Conservation (phyloP, 2,113 vertebrate species). For the Halichoeres trimaculatus region DNA sequence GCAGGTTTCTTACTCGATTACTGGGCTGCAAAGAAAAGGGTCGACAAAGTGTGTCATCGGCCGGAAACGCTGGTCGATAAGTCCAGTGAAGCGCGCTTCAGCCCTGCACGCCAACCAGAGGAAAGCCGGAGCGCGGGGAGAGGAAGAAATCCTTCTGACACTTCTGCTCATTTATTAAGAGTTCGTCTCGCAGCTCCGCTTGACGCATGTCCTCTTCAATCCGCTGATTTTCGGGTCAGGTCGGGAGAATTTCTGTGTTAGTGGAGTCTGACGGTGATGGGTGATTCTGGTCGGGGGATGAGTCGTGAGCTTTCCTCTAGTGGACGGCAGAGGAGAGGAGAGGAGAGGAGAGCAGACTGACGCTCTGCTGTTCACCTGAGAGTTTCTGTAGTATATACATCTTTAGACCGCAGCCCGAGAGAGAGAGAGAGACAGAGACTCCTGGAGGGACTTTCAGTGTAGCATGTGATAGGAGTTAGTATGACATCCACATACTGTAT, state of each 20-base stretch:
- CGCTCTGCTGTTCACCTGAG: slow-evolving; percentile 50
- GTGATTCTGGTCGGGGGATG: slow-evolving; percentile 28
- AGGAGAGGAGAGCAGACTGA: slow-evolving; percentile 27
- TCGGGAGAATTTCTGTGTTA: neutral
- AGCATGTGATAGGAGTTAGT: neutral
- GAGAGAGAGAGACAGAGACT: slow-evolving; percentile 7
- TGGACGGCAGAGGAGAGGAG: slow-evolving; percentile 2
- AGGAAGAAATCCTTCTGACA: slow-evolving; percentile 43
- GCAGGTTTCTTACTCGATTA: slow-evolving; percentile 17
- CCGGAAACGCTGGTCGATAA: slow-evolving; percentile 17
- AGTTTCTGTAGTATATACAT: slow-evolving; percentile 38
- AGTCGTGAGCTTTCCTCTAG: slow-evolving; percentile 60
- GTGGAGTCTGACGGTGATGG: slow-evolving; percentile 8
- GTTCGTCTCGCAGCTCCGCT: slow-evolving; percentile 21
- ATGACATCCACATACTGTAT: neutral
- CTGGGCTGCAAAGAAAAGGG: slow-evolving; percentile 19
- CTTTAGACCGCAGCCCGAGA: slow-evolving; percentile 14
- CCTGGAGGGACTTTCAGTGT: neutral
- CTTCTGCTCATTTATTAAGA: slow-evolving; percentile 42
- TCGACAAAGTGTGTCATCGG: slow-evolving; percentile 42
- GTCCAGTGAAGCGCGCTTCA: slow-evolving; percentile 40
- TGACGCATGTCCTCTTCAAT: slow-evolving; percentile 1
- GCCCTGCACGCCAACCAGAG: slow-evolving; percentile 25
- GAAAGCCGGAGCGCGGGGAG: slow-evolving; percentile 12
- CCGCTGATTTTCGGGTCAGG: slow-evolving; percentile 18